Conservation (phyloP, 2,888 invertebrate genomes). For the Didymodactylos carnosus region DNA sequence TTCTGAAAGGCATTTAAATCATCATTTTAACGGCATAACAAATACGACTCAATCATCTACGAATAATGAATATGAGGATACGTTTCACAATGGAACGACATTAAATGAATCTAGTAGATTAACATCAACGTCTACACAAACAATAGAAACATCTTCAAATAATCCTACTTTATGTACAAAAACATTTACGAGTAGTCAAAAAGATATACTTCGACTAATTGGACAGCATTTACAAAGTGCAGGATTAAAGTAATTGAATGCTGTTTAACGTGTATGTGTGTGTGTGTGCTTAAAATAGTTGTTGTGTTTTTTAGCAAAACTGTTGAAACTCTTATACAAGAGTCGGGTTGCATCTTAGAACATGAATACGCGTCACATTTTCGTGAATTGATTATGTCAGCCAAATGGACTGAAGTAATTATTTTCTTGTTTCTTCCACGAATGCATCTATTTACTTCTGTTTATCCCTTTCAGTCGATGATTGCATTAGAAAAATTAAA, state of each 20-base stretch:
- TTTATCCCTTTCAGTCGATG: slow-evolving; percentile 45
- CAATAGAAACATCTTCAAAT: neutral
- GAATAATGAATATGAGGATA: neutral
- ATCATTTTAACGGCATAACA: neutral
- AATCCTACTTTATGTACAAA: neutral
- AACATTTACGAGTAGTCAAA: slow-evolving; percentile 41
- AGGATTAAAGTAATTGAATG: slow-evolving; percentile 48
- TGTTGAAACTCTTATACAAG: slow-evolving; percentile 71
- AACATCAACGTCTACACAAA: neutral
- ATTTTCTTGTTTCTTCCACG: too few relatives aligned
- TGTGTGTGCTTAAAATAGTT: neutral
- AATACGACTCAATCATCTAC: neutral
- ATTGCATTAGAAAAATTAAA: slow-evolving; percentile 63
- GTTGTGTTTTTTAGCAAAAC: slow-evolving; percentile 41
- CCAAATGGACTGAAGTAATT: slow-evolving; percentile 56
- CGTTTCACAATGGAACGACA: neutral
- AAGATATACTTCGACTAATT: slow-evolving; percentile 83
- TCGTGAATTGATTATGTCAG: slow-evolving; percentile 74
- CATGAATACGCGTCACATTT: slow-evolving; percentile 87
- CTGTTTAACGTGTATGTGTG: neutral
- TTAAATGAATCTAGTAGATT: neutral
- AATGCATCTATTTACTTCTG: neutral
- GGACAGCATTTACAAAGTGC: slow-evolving; percentile 82
- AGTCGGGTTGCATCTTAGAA: slow-evolving; percentile 81
- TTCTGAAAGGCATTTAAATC: neutral